Evolutionary conservation across 2,888 invertebrate species (phyloP).

Genomic region (Drosophila nigricruria): DNA sequence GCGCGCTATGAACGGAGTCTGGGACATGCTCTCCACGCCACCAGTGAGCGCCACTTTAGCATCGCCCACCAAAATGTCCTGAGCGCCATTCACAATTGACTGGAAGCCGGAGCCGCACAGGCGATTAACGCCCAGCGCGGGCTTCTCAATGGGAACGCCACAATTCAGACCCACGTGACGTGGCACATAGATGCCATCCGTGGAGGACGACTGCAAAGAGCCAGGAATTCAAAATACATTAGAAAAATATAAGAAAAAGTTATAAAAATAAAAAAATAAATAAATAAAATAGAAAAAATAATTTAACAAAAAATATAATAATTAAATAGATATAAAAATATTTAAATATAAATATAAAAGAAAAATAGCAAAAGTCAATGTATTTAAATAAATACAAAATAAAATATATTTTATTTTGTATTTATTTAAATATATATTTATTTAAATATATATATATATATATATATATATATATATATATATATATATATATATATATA

Average conservation of each 20-base stretch:
- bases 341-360: no score
- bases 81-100: slow-evolving; percentile 94
- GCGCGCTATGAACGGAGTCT: slow-evolving; percentile 94
- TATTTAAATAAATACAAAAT: no score
- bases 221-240: background rate
- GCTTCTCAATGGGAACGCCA: slow-evolving; percentile 94
- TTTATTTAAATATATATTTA: no score
- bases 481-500: no score
- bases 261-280: background rate
- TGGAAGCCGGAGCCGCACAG: slow-evolving; percentile 99
- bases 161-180: slow-evolving; percentile 94
- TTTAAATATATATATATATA: no score
- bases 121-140: slow-evolving; percentile 95
- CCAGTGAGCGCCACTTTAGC: slow-evolving; percentile 95
- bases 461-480: no score
- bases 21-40: slow-evolving; percentile 98
- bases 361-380: no score
- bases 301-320: no score
- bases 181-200: slow-evolving; percentile 94
- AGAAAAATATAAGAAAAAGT: background rate
- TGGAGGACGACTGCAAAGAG: slow-evolving; percentile 88
- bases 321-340: no score
- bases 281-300: background rate
- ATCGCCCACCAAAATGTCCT: slow-evolving; percentile 95
- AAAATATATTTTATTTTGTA: no score